Conservation (phyloP, 2,113 vertebrate genomes). For the Leucoraja erinaceus region DNA sequence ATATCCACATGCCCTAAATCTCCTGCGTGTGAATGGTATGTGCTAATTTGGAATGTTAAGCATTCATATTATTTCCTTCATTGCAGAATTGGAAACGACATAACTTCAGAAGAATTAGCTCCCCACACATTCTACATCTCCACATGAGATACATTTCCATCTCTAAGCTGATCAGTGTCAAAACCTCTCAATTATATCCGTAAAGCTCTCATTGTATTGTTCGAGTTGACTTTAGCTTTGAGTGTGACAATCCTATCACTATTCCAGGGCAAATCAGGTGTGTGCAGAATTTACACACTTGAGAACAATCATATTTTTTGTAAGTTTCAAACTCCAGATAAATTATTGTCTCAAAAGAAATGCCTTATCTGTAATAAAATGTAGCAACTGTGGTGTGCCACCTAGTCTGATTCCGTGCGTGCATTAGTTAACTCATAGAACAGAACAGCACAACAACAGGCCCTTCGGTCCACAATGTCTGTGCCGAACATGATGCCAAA, state of each 20-base stretch:
- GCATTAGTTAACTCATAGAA: no score
- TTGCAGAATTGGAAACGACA: not conserved
- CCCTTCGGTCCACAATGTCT: no score
- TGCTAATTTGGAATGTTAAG: not conserved
- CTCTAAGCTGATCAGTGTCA: not conserved
- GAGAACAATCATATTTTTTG: not conserved
- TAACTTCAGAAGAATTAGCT: not conserved
- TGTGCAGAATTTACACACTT: not conserved
- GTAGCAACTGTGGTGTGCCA: not conserved
- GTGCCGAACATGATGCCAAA: no score
- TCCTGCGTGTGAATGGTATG: not conserved
- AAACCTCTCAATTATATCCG: not conserved
- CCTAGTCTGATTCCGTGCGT: not conserved
- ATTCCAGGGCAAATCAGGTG: not conserved
- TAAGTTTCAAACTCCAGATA: not conserved
- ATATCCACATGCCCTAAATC: not conserved
- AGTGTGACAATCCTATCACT: not conserved
- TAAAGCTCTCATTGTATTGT: not conserved
- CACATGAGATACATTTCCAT: not conserved
- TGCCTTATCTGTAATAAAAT: not conserved
- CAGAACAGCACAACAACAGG: no score
- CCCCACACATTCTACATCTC: not conserved
- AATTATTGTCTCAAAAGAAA: not conserved
- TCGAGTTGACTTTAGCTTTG: not conserved
- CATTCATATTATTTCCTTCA: not conserved